Evolutionary conservation across 2,888 invertebrate species (phyloP).

Genomic region (Ptilodon capucinus): DNA sequence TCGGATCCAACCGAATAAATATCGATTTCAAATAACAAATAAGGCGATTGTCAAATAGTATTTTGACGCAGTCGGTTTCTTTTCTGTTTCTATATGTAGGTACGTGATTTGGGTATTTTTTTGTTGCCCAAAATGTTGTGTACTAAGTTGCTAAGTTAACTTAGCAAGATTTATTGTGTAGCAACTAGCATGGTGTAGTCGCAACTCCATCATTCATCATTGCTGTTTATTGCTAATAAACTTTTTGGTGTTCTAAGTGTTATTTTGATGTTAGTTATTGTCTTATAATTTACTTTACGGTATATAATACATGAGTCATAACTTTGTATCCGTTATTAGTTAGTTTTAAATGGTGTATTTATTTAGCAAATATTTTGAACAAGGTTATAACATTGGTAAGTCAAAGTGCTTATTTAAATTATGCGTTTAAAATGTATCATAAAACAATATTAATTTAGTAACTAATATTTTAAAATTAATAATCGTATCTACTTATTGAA

Average conservation of each 20-base stretch:
- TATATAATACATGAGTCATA: conserved; percentile 3
- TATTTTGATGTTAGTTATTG: conserved; percentile 18
- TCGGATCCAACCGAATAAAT: too few relatives aligned
- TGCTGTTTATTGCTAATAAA: conserved; percentile 28
- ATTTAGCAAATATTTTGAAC: too few relatives aligned
- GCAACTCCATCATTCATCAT: conserved; percentile 34
- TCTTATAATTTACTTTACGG: conserved; percentile 1
- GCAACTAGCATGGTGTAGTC: conserved; percentile 31
- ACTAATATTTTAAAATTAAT: too few relatives aligned
- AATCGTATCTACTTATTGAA: too few relatives aligned
- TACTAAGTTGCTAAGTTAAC: too few relatives aligned
- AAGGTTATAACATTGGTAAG: too few relatives aligned
- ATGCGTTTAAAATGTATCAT: too few relatives aligned
- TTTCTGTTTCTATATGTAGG: conserved; percentile 10
- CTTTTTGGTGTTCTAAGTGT: conserved; percentile 19
- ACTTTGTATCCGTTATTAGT: too few relatives aligned
- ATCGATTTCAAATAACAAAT: too few relatives aligned
- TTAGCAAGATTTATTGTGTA: conserved; percentile 8
- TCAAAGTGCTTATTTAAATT: too few relatives aligned
- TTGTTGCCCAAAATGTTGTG: conserved; percentile 4
- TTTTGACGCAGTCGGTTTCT: conserved; percentile 17
- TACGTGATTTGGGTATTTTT: conserved; percentile 4
- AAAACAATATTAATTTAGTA: too few relatives aligned
- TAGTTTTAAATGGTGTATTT: too few relatives aligned
- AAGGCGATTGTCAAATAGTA: conserved; percentile 11